Conservation (phyloP, 2,113 vertebrate genomes). For the Suncus etruscus region DNA sequence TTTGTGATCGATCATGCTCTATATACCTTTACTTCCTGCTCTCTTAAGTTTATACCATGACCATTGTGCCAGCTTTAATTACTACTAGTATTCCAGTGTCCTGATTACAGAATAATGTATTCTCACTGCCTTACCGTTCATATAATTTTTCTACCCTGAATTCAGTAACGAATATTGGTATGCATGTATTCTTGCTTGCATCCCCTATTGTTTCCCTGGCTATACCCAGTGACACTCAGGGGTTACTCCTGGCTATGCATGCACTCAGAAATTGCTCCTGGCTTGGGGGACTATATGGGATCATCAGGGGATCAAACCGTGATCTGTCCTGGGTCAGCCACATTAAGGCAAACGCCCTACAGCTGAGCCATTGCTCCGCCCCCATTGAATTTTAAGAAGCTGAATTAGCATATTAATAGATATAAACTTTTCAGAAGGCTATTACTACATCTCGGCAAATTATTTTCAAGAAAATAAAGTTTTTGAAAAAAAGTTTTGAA, state of each 20-base stretch:
- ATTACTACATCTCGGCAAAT: not conserved
- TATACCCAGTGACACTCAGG: too few species aligned
- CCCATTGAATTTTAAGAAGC: conserved; percentile 28
- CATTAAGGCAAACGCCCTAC: too few species aligned
- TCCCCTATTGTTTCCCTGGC: not conserved
- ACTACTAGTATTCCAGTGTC: not conserved
- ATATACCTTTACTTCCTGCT: not conserved
- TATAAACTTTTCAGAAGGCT: conserved; percentile 38
- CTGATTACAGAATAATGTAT: conserved; percentile 3
- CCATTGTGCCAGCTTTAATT: conserved; percentile 3
- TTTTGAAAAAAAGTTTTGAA: conserved; percentile 28
- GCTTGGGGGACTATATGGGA: too few species aligned
- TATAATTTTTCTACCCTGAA: not conserved
- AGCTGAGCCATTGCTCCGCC: too few species aligned
- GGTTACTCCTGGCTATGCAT: too few species aligned
- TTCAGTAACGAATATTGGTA: not conserved
- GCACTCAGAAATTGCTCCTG: too few species aligned
- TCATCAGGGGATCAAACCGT: too few species aligned
- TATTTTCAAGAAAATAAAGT: conserved; percentile 38
- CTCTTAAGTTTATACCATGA: not conserved
- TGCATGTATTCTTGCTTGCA: not conserved
- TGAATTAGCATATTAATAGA: conserved; percentile 24
- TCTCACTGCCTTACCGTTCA: conserved; percentile 1
- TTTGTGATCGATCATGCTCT: not conserved
- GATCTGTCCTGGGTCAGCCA: too few species aligned